phyloP scores from a whole-genome alignment of 1,140 invertebrate species.

The Camponotus pennsylvanicus region DNA sequence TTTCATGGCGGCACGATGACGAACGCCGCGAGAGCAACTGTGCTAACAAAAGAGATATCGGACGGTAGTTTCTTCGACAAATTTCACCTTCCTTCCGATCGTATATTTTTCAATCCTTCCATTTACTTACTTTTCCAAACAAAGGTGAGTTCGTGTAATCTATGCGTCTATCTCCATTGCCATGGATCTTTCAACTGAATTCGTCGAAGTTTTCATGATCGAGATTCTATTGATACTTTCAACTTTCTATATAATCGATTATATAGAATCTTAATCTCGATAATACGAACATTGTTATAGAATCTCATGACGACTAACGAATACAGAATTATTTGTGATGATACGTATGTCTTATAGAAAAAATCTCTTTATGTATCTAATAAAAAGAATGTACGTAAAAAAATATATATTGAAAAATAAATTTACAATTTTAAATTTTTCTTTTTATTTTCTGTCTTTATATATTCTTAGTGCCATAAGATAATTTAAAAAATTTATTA shows the following conservation, averaged over 20 bases:
- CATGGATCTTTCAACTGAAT: neutral
- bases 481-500: neutral
- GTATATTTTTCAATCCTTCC: neutral
- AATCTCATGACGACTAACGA: neutral
- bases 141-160: neutral
- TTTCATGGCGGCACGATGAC: neutral
- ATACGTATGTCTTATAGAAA: neutral
- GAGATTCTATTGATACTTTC: neutral
- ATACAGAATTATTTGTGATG: neutral
- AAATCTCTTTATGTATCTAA: neutral
- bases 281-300: neutral
- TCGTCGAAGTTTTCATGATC: neutral
- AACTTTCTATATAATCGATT: neutral
- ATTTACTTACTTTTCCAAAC: neutral
- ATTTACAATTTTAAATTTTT: neutral
- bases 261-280: slow-evolving; percentile 7
- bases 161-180: neutral
- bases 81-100: slow-evolving; percentile 44
- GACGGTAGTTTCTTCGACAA: neutral
- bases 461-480: neutral
- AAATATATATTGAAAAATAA: neutral
- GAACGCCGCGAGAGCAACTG: slow-evolving; percentile 20
- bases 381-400: neutral
- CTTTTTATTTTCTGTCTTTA: neutral
- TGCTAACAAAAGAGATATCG: slow-evolving; percentile 52